Conservation (phyloP, 2,113 vertebrate species). For the Crocuta crocuta region DNA sequence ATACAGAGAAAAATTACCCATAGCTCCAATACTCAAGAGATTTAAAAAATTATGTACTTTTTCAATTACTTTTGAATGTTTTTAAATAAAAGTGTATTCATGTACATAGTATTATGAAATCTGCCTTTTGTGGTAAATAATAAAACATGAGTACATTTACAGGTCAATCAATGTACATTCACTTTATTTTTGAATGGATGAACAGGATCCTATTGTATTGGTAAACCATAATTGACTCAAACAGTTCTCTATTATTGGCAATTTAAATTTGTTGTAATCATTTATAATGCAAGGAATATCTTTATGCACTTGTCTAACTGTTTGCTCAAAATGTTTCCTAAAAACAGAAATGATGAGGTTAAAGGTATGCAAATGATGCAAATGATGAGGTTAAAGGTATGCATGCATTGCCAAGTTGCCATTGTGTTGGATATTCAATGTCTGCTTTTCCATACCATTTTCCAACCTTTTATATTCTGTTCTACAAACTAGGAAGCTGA, state of each 20-base stretch:
- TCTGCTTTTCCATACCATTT: neutral
- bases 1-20: conserved; percentile 28
- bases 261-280: conserved; percentile 2
- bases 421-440: neutral
- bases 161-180: neutral
- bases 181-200: conserved; percentile 18
- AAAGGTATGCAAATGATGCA: neutral
- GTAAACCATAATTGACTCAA: conserved; percentile 41
- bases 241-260: neutral
- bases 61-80: conserved; percentile 14
- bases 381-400: too few relatives aligned
- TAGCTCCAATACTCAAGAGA: conserved; percentile 4
- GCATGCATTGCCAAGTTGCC: neutral
- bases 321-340: conserved; percentile 37
- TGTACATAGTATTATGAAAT: neutral
- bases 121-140: conserved; percentile 17
- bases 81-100: conserved; percentile 42
- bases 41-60: neutral
- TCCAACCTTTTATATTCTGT: neutral
- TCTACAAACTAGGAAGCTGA: neutral
- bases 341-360: conserved; percentile 21
- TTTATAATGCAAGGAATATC: neutral
- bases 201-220: neutral
- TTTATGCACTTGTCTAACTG: neutral
- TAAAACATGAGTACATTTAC: neutral